phyloP scores from a whole-genome alignment of 2,113 vertebrate genomes.

The Muscicapa adusta region DNA sequence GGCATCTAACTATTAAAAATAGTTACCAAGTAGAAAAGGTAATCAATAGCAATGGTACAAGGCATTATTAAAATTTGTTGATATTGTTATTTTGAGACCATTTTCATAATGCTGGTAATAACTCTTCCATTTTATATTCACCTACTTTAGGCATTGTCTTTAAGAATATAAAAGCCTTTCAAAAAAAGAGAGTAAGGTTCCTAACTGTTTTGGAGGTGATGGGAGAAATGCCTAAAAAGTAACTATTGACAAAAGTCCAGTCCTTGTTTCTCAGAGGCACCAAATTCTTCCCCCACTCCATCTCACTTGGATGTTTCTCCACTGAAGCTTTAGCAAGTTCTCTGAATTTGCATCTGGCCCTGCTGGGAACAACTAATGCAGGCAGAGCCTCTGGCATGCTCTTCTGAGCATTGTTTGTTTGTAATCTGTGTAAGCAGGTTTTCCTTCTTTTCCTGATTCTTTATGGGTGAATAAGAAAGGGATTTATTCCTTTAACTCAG shows the following conservation, averaged over 20 bases:
- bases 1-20: not conserved
- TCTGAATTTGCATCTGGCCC: not conserved
- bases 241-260: not conserved
- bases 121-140: not conserved
- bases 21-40: not conserved
- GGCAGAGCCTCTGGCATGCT: not conserved
- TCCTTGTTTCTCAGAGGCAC: not conserved
- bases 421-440: not conserved
- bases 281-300: not conserved
- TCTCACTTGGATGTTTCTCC: not conserved
- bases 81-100: not conserved
- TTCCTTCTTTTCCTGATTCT: not conserved
- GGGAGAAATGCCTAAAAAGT: not conserved
- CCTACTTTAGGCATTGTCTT: not conserved
- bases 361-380: not conserved
- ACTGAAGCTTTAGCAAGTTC: not conserved
- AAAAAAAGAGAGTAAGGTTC: not conserved
- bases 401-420: not conserved
- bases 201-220: not conserved
- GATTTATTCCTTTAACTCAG: not conserved
- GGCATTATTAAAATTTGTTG: not conserved
- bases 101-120: not conserved
- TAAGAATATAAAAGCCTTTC: not conserved
- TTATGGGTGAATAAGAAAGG: not conserved
- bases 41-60: not conserved